Base-by-base conservation (phyloP, 2,888 invertebrate species). In the Herminia tarsipennalis region DNA sequence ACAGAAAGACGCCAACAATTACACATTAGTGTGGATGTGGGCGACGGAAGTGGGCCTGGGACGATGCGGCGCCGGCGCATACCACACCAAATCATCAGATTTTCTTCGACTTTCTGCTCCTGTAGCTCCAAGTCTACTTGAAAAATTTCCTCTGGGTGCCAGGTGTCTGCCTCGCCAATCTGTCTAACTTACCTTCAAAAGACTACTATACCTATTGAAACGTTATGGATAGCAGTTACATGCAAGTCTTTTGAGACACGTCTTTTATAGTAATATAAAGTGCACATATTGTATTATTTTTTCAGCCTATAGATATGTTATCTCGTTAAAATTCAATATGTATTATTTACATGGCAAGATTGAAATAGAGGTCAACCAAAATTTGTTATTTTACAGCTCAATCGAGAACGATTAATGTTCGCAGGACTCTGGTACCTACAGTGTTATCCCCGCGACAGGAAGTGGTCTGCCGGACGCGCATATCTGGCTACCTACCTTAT, bases 401-500 rank as follows among this genome's bases (percentile, higher is more conserved):
- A 64, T 59, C 37, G 30, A 48, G 28, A 34, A 22, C 52, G 41
- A 51, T 63, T 66, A 50, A 66, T 61, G 62, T 70, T 74, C 67
- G 75, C 78, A 69, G 71, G 73, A 73, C 78, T 67, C 65, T 70
- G 46, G 58, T 49, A n/a, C n/a, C n/a, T n/a, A 59, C 56, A 59
- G 46, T 66, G 64, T 63, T 57, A 56, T 57, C 54, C 64, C 51
- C 63, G 67, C 73, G 76, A 66, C 88, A 86, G 88, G 90, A 88
- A 89, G 80, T 73, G 70, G 45, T 73, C 70, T 57, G 81, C 85
- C 89, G 88, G 88, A 88, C 81, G 86, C 79, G 72, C 81, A 70
- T 89, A 89, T 88, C 89, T 89, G 88, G 87, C 88, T 87, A 86
- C 82, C 89, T 81, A 84, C 86, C 80, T 76, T 79, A 76, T 83